Evolutionary conservation across 2,888 invertebrate species (phyloP).

Genomic region (Apamea anceps): DNA sequence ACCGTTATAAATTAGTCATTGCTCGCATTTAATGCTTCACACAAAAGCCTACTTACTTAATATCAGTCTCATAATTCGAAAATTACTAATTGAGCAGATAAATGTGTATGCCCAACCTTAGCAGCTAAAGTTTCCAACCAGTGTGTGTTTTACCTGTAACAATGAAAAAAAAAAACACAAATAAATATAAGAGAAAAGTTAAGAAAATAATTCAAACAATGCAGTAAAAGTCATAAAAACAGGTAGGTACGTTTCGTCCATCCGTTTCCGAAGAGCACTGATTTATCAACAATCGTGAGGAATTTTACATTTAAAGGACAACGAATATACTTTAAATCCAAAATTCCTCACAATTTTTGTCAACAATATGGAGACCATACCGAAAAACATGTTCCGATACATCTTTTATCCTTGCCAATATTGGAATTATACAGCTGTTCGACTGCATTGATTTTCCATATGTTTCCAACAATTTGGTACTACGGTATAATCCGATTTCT

Average conservation of each 20-base stretch:
- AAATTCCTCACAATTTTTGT: neutral
- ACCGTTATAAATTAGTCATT: neutral
- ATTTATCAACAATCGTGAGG: neutral
- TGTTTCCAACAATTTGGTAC: conserved; percentile 34
- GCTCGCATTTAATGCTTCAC: neutral
- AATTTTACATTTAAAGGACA: neutral
- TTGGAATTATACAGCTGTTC: conserved; percentile 19
- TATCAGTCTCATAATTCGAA: neutral
- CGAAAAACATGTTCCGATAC: neutral
- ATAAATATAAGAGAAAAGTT: neutral
- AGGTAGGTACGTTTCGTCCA: neutral
- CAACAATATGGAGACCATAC: neutral
- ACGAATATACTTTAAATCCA: no score
- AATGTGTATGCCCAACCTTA: neutral
- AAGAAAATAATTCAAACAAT: neutral
- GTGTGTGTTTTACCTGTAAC: conserved; percentile 21
- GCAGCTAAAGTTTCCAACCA: neutral
- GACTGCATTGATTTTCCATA: conserved; percentile 7
- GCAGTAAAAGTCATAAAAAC: neutral
- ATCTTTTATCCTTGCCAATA: conserved; percentile 34
- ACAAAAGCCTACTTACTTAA: neutral
- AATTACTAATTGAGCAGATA: neutral
- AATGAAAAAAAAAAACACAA: neutral
- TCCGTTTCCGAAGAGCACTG: neutral
- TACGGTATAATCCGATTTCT: conserved; percentile 59